A percentile compares a stretch with the other conserved stretches of the same genome.
phyloP scores from a whole-genome alignment of 1,140 invertebrate genomes.

The Heliconius eleuchia region DNA sequence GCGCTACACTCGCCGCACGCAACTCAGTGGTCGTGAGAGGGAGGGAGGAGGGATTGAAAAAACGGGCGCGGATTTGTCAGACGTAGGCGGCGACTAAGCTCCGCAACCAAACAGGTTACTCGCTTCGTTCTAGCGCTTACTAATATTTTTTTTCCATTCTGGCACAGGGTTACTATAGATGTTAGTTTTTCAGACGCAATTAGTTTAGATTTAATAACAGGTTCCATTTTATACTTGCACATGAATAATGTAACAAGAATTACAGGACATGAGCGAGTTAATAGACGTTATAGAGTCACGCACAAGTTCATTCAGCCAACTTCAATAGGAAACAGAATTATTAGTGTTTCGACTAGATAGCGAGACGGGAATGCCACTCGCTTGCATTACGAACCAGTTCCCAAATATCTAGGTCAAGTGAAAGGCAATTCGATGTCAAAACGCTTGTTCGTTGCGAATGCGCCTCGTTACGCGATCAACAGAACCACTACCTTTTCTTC shows the following conservation, averaged over 20 bases:
- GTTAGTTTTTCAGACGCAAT: slow-evolving; percentile 25
- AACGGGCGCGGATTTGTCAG: slow-evolving; percentile 74
- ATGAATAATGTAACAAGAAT: slow-evolving; percentile 24
- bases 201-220: slow-evolving; percentile 26
- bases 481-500: slow-evolving; percentile 24
- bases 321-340: slow-evolving; percentile 40
- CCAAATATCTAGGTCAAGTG: slow-evolving; percentile 78
- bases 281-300: slow-evolving; percentile 17
- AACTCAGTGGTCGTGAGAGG: slow-evolving; percentile 41
- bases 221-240: slow-evolving; percentile 20
- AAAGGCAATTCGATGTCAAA: slow-evolving; percentile 73
- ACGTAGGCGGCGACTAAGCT: slow-evolving; percentile 63
- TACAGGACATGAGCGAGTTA: neutral
- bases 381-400: slow-evolving; percentile 74
- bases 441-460: slow-evolving; percentile 55
- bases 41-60: slow-evolving; percentile 46
- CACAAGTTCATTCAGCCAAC: slow-evolving; percentile 21
- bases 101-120: slow-evolving; percentile 72
- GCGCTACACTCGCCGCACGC: slow-evolving; percentile 37
- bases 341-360: slow-evolving; percentile 50
- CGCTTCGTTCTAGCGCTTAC: slow-evolving; percentile 60
- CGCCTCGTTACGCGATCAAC: slow-evolving; percentile 37
- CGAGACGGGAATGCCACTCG: slow-evolving; percentile 50
- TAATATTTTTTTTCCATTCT: slow-evolving; percentile 63
- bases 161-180: slow-evolving; percentile 55